Percentiles rank a stretch among this genome's conserved stretches.
Evolutionary conservation across 2,888 invertebrate genomes (phyloP).

Genomic region (Tetragnatha montana): DNA sequence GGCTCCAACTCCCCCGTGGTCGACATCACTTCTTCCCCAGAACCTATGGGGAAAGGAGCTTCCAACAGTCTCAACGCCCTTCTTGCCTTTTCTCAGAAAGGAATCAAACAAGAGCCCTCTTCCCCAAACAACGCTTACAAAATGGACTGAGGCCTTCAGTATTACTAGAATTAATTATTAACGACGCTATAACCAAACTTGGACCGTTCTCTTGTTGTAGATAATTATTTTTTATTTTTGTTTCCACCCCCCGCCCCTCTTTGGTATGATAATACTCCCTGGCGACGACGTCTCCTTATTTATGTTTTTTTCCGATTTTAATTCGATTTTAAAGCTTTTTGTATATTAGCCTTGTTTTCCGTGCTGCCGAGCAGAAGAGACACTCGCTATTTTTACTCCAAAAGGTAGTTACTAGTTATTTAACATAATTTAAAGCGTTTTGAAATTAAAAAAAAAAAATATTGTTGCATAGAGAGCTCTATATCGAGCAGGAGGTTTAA

Average conservation of each 20-base stretch:
- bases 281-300: constrained; percentile 52
- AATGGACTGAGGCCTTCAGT: constrained; percentile 71
- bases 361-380: constrained; percentile 36
- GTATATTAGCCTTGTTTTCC: constrained; percentile 62
- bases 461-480: constrained; percentile 66
- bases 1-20: constrained; percentile 66
- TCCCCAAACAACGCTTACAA: constrained; percentile 68
- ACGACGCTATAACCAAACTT: constrained; percentile 64
- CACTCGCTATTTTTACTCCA: constrained; percentile 64
- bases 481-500: constrained; percentile 54
- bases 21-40: constrained; percentile 67
- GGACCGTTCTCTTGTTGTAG: constrained; percentile 67
- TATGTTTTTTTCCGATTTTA: constrained; percentile 69
- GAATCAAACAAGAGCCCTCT: constrained; percentile 71
- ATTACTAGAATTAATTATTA: constrained; percentile 51
- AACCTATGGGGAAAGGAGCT: constrained; percentile 67
- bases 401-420: constrained; percentile 65
- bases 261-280: constrained; percentile 52
- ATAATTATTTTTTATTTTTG: constrained; percentile 66
- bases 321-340: constrained; percentile 59
- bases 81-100: constrained; percentile 71
- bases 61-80: constrained; percentile 70
- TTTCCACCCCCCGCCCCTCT: constrained; percentile 20
- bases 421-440: constrained; percentile 61
- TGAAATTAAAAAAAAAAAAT: constrained; percentile 61